Evolutionary conservation across 2,888 invertebrate species (phyloP).

Genomic region (Drosophila ochracea): DNA sequence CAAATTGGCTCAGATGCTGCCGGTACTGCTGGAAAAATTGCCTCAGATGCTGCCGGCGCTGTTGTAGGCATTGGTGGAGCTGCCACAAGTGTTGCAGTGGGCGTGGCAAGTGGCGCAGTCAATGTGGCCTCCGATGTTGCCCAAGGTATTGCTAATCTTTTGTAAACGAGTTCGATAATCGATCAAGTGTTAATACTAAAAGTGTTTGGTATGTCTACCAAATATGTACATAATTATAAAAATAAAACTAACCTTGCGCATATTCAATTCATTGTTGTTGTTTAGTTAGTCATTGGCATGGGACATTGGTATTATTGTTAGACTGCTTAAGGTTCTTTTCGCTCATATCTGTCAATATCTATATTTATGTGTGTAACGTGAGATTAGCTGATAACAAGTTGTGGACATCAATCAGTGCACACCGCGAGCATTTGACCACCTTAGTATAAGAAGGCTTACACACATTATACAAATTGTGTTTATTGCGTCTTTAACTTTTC

Average conservation of each 20-base stretch:
- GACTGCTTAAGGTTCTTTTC: not conserved
- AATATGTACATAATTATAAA: not conserved
- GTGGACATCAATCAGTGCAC: conserved; percentile 30
- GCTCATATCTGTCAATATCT: not conserved
- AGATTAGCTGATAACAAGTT: conserved; percentile 15
- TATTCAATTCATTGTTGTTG: not conserved
- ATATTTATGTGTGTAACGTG: not conserved
- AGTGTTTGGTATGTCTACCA: not conserved
- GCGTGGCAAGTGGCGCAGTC: conserved; percentile 17
- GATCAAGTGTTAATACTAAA: not conserved
- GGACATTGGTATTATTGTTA: not conserved
- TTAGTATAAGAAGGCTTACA: conserved; percentile 15
- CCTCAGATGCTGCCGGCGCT: conserved; percentile 6
- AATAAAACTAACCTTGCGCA: not conserved
- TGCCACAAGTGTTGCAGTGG: conserved; percentile 22
- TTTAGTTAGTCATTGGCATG: not conserved
- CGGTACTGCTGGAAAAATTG: conserved; percentile 6
- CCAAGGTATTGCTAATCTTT: conserved; percentile 20
- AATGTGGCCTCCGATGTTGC: conserved; percentile 4
- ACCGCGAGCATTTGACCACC: conserved; percentile 22
- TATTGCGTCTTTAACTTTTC: conserved; percentile 16
- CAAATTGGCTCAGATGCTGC: not conserved
- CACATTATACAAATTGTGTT: conserved; percentile 1
- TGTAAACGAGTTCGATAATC: conserved; percentile 4
- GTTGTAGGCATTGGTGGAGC: conserved; percentile 10